These are phyloP conservation scores for Parnassius smintheus DNA, from an alignment of 2,888 invertebrate genomes.

Conservation along the genomic window DNA sequence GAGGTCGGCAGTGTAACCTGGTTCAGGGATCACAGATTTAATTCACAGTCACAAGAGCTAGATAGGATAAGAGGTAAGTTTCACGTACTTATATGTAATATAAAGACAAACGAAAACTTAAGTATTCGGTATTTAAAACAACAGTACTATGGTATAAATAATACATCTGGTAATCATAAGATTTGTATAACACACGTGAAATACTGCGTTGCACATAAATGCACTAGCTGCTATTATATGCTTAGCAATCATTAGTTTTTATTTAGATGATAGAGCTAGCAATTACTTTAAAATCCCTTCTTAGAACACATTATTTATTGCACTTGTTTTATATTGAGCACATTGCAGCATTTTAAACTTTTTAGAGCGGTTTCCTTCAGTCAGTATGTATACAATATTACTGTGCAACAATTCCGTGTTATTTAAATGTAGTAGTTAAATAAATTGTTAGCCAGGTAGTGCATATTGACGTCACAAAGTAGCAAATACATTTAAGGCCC, in stretches of 20 bases:
- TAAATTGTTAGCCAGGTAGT: no score
- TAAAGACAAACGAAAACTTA: constrained; percentile 8
- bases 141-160: not conserved
- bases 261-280: no score
- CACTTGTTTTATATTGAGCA: constrained; percentile 11
- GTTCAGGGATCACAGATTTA: constrained; percentile 84
- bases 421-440: no score
- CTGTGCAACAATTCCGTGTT: no score
- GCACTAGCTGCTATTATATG: constrained; percentile 15
- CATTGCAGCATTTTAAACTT: not conserved
- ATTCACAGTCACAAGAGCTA: constrained; percentile 83
- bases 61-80: constrained; percentile 76
- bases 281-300: not conserved
- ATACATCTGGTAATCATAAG: constrained; percentile 1
- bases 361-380: not conserved
- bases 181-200: constrained; percentile 10
- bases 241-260: constrained; percentile 1
- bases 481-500: no score
- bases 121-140: not conserved
- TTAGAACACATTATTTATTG: constrained; percentile 7
- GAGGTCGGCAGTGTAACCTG: constrained; percentile 82
- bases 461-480: no score
- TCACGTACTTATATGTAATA: constrained; percentile 30
- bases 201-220: constrained; percentile 15
- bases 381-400: no score